Evolutionary conservation across 2,113 vertebrate genomes (phyloP), one percentile per base, ranked within the genome.

Genomic region (Coracopsis vasa): DNA sequence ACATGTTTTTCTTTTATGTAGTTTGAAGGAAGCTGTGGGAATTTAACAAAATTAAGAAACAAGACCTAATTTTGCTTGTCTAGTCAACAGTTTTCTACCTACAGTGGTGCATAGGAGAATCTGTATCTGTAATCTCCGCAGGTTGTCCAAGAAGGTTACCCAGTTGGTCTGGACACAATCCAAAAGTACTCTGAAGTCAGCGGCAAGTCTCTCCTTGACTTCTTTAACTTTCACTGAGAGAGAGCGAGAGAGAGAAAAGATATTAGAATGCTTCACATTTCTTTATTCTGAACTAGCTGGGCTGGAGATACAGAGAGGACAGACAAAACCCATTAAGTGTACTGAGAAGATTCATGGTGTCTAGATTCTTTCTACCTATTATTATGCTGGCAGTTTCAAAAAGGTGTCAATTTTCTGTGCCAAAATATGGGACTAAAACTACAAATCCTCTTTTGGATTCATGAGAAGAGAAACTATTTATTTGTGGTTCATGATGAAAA

Each of bases 401-500:
- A 80, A 80, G 67, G 66, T 94, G 83, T 89, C 93, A 95, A 87
- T 92, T 94, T 93, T 61, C 83, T 80, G 23, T 88, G 86, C 77
- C 77, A 90, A 93, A 94, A 87, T 92, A 61, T 28, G 58, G 48
- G 48, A 80, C 66, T 94, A 82, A 89, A 94, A 78, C 51, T 56
- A 81, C 87, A 96, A 95, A 95, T 92, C 58, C 50, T 92, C 31
- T 94, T 96, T 96, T 58, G 61, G 70, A 91, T 96, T 95, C 92
- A 95, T 94, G 80, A 93, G 88, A 90, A 95, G 27, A 73, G 70
- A 82, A 96, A 93, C 92, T 91, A 89, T 91, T 88, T 93, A 64
- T 96, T 92, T 91, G 86, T 92, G 91, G 94, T 97, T 95, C 92
- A 93, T 94, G 94, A 82, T 75, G 56, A 96, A 96, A 96, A 89